phyloP scores from a whole-genome alignment of 2,888 invertebrate genomes.

The Junonia oenone region DNA sequence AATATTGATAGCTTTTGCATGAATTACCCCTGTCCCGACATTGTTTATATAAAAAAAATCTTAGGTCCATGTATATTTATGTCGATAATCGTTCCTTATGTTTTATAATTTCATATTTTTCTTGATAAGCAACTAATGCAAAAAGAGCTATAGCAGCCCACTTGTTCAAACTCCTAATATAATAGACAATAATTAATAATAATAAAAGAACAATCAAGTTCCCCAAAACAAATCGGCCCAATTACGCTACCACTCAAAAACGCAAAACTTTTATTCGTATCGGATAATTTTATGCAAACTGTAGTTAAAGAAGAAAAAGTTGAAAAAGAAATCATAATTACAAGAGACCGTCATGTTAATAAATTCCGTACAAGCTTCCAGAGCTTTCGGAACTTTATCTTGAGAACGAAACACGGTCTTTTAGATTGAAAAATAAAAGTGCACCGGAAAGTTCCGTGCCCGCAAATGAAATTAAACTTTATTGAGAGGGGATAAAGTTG shows the following conservation, averaged over 20 bases:
- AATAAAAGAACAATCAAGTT: background rate
- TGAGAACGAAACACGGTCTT: constrained; percentile 24
- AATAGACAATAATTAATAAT: background rate
- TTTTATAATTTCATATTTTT: no score
- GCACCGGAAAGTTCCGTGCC: background rate
- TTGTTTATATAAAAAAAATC: no score
- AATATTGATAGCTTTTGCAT: no score
- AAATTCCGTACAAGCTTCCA: constrained; percentile 25
- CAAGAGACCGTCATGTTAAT: constrained; percentile 21
- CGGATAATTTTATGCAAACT: background rate
- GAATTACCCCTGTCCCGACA: no score
- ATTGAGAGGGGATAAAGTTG: constrained; percentile 1
- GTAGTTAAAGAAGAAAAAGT: background rate
- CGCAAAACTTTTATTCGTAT: background rate
- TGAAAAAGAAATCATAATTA: constrained; percentile 10
- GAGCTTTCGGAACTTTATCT: constrained; percentile 28
- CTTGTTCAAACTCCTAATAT: background rate
- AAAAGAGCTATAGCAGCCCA: no score
- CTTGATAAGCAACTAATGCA: no score
- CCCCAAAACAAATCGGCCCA: background rate
- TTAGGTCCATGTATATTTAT: no score
- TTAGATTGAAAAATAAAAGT: constrained; percentile 13
- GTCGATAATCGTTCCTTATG: no score
- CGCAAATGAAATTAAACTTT: constrained; percentile 14
- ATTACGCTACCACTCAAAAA: background rate